Evolutionary conservation across 1,140 invertebrate species (phyloP).

Genomic region (Aculops lycopersici): DNA sequence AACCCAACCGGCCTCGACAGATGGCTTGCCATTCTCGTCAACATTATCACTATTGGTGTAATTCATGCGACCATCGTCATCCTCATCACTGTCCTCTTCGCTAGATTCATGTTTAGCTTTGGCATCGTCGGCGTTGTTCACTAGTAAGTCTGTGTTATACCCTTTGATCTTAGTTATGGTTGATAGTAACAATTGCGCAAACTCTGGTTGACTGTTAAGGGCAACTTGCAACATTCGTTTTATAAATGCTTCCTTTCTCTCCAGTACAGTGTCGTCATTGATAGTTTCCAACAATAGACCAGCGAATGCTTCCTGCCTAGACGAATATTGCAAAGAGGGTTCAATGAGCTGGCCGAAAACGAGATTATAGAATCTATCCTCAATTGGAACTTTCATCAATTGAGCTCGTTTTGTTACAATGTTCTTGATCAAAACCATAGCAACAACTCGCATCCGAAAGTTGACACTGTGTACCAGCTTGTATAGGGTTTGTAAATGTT

Average conservation of each 20-base stretch:
- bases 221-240: conserved; percentile 56
- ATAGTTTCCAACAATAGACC: conserved; percentile 58
- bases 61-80: conserved; percentile 13
- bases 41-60: conserved; percentile 13
- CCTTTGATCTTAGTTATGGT: not conserved
- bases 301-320: conserved; percentile 44
- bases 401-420: conserved; percentile 11
- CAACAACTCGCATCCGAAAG: conserved; percentile 52
- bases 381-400: conserved; percentile 13
- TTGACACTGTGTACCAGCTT: conserved; percentile 42
- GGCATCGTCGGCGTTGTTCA: not conserved
- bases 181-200: not conserved
- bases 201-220: conserved; percentile 13
- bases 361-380: conserved; percentile 46
- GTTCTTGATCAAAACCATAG: conserved; percentile 50
- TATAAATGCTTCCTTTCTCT: conserved; percentile 43
- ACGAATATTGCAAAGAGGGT: conserved; percentile 32
- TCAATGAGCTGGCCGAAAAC: conserved; percentile 59
- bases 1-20: too few relatives aligned
- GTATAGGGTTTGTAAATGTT: conserved; percentile 40
- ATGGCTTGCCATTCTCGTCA: conserved; percentile 12
- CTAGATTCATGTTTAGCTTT: not conserved
- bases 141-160: too few relatives aligned
- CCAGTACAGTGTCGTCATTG: conserved; percentile 33
- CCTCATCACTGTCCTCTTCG: conserved; percentile 16